Evolutionary conservation across 2,797 vertebrate species (phyloP), one percentile per base, ranked within the genome.

Genomic region (Echiichthys vipera): DNA sequence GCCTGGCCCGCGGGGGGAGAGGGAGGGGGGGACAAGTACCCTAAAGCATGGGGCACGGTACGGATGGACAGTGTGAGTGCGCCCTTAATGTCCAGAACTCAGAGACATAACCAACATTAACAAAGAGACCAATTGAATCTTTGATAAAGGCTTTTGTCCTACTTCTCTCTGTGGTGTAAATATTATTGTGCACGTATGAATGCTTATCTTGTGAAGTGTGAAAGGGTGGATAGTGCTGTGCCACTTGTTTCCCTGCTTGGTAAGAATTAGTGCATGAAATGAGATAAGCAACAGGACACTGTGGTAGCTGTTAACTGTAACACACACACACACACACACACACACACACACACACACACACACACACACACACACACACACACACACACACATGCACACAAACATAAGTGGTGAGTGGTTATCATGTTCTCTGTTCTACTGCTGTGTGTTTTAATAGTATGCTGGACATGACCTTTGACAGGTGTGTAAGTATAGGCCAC

Each of bases 381-480:
- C 65, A 43, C 65, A 53, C 66, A 27, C 42, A 13, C 51, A 40
- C 59, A 46, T 14, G 24, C 68, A 64, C 49, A 42, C 65, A 74
- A 27, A 65, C 55, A 22, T 4, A 75, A 55, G 46, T 39, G 65
- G 55, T 43, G 25, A 65, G 25, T 55, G 17, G 45, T 74, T 53
- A 54, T 81, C 50, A 14, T 80, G 77, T 65, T 78, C 57, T 76
- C 64, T 55, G 45, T 66, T 68, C 37, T 73, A 74, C 65, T 67
- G 50, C 56, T 1, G 20, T 71, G 83, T 77, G 84, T 83, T 81
- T 86, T 79, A 87, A 89, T 86, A 76, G 67, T 59, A 74, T 79
- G 71, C 81, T 78, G 65, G 49, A 85, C 55, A 39, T 74, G 67
- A 83, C 79, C 74, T 75, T 77, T 80, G 81, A 80, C 86, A 82